Evolutionary conservation across 2,797 vertebrate genomes (phyloP), one percentile per base, ranked within the genome.

Genomic region (Allobates femoralis): DNA sequence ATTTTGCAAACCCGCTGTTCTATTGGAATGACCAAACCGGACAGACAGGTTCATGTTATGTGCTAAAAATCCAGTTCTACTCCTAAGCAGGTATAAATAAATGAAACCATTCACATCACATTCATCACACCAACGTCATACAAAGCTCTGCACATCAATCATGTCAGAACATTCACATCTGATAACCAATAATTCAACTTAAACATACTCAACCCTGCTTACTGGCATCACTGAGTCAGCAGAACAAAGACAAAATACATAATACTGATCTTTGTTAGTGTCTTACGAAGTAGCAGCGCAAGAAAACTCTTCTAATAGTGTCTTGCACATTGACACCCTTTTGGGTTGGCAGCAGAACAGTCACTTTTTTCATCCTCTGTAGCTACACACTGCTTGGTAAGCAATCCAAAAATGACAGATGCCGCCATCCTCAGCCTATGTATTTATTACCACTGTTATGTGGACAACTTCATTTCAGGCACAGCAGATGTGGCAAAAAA

Each of bases 81-180:
- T 73, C 80, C 51, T 28, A 87, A 79, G 86, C 81, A 84, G 82
- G 67, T 56, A 66, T 71, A 84, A 84, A 87, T 83, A 79, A 28
- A 10, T 30, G 1, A 26, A 30, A 19, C 30, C 79, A 55, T 32
- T 67, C 58, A 51, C 37, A 80, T 28, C 66, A 58, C 14, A 37
- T 26, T 50, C 18, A 28, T 51, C 79, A 58, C 67, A 56, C 53
- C 19, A 46, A 15, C 41, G 26, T 66, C 67, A 62, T 84, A 28
- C 32, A 83, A n/a, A 64, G 51, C 26, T 37, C 18, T 15, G 74
- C 10, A 77, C 26, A 58, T 67, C 46, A 74, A 41, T 14, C 71
- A 50, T 16, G 11, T 71, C 67, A 56, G 77, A 2, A 46, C 66
- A 80, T 19, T 71, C 84, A 85, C 67, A 62, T 71, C 30, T 8